These are phyloP conservation scores for Hippopotamus amphibius DNA, from an alignment of 2,113 vertebrate genomes.

Conservation along the genomic window DNA sequence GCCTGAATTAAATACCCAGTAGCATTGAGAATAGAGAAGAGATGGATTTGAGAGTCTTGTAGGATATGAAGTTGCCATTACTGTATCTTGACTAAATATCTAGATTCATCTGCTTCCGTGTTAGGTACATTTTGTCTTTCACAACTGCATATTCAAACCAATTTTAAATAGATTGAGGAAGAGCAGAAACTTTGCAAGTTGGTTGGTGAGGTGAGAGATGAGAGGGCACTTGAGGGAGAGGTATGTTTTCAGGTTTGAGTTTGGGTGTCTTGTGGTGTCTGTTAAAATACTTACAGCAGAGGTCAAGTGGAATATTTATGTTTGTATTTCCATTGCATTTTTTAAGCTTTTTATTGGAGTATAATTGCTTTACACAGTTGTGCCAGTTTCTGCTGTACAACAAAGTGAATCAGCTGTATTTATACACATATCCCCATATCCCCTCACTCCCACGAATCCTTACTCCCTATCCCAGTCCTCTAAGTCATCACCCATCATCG, in stretches of 20 bases:
- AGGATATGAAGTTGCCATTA: not conserved
- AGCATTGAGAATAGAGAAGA: not conserved
- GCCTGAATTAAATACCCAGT: not conserved
- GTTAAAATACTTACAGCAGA: not conserved
- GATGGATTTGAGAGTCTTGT: not conserved
- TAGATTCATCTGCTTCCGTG: not conserved
- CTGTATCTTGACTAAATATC: not conserved
- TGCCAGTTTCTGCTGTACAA: too few species aligned
- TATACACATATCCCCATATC: too few species aligned
- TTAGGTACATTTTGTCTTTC: not conserved
- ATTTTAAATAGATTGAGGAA: constrained; percentile 3
- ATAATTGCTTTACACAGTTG: too few species aligned
- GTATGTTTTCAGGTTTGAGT: not conserved
- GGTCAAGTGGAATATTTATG: not conserved
- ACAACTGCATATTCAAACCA: not conserved
- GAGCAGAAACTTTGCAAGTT: not conserved
- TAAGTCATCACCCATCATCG: too few species aligned
- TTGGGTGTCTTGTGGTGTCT: not conserved
- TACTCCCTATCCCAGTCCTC: too few species aligned
- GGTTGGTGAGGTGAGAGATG: not conserved
- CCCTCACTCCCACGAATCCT: too few species aligned
- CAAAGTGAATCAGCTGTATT: too few species aligned
- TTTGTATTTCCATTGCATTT: not conserved
- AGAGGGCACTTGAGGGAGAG: not conserved
- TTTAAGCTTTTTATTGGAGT: not conserved